Conservation (phyloP, 1,140 invertebrate species). For the Penaeus chinensis region DNA sequence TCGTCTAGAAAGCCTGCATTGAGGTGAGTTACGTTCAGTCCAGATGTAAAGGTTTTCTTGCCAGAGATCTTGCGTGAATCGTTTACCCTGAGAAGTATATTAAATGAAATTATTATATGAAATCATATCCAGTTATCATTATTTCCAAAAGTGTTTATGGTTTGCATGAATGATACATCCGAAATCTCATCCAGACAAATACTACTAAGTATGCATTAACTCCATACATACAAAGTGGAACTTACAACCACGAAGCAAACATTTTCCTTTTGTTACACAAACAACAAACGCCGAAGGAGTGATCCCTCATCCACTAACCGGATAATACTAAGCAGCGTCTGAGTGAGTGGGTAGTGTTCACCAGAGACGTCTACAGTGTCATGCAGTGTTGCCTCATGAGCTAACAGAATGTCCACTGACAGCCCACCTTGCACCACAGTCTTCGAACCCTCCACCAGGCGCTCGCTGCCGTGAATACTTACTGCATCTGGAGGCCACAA, state of each 20-base stretch:
- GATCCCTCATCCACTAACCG: not conserved
- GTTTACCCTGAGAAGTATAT: not conserved
- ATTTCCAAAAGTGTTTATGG: too few species aligned
- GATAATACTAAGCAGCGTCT: constrained; percentile 14
- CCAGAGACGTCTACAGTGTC: constrained; percentile 1
- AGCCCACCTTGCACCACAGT: not conserved
- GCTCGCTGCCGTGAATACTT: not conserved
- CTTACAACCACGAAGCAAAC: too few species aligned
- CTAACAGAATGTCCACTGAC: not conserved
- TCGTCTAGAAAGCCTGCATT: constrained; percentile 19
- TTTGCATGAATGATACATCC: too few species aligned
- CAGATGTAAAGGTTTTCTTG: constrained; percentile 6
- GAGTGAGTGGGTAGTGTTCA: constrained; percentile 7
- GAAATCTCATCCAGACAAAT: too few species aligned
- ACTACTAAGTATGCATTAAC: too few species aligned
- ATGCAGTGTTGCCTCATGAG: not conserved
- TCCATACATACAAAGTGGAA: too few species aligned
- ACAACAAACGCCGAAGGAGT: too few species aligned
- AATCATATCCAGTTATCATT: too few species aligned
- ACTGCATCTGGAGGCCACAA: constrained; percentile 31
- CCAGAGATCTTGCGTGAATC: constrained; percentile 24
- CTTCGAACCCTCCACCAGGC: constrained; percentile 28
- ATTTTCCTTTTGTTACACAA: too few species aligned
- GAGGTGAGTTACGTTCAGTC: constrained; percentile 6
- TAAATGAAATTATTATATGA: not conserved